Percentiles rank a stretch among this genome's conserved stretches.
Conservation (phyloP, 30 jellyfish, hydroid and myxozoan genomes). For the Aurelia sp. region DNA sequence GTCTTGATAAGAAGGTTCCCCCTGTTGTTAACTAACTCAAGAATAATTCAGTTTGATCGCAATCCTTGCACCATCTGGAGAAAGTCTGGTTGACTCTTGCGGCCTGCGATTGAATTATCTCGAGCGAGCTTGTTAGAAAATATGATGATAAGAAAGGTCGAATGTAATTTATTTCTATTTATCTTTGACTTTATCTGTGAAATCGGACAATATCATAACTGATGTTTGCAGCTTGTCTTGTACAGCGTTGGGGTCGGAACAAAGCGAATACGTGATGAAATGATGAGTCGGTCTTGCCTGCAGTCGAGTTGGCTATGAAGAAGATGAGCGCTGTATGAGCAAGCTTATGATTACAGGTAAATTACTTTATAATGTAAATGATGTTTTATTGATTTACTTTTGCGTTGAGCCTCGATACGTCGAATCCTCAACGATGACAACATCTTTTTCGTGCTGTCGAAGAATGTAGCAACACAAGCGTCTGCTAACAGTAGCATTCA, state of each 20-base stretch:
- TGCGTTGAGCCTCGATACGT: too few relatives aligned
- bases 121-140: conserved; percentile 45
- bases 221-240: conserved; percentile 69
- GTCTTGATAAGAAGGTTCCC: conserved; percentile 10
- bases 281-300: not conserved
- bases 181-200: conserved; percentile 35
- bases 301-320: not conserved
- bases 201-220: conserved; percentile 17
- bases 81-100: conserved; percentile 37
- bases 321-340: not conserved
- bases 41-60: conserved; percentile 6
- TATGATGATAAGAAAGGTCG: conserved; percentile 38
- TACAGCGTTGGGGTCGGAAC: too few relatives aligned
- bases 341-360: not conserved
- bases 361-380: not conserved
- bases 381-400: too few relatives aligned
- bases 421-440: too few relatives aligned
- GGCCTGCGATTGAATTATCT: conserved; percentile 51
- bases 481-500: too few relatives aligned
- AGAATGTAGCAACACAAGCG: too few relatives aligned
- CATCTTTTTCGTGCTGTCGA: too few relatives aligned
- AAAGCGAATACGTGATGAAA: not conserved
- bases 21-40: conserved; percentile 16
- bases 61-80: conserved; percentile 57
- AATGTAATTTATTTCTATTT: conserved; percentile 37